These are phyloP conservation scores for Apamea monoglypha DNA, from an alignment of 2,888 invertebrate species.

Conservation along the genomic window DNA sequence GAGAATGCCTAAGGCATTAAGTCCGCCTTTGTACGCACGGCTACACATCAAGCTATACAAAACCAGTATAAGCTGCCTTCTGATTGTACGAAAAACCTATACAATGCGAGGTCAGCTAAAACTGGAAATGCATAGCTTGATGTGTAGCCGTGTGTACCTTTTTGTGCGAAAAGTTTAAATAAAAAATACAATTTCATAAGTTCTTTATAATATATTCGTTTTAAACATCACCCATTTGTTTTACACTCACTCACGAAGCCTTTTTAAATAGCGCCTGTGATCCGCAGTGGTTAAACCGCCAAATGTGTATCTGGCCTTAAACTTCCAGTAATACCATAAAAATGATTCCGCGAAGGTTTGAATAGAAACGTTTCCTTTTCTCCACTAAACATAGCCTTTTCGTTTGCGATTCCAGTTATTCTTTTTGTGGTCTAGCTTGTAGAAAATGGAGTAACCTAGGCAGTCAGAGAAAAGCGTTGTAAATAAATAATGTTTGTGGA, in stretches of 20 bases:
- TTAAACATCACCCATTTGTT: neutral
- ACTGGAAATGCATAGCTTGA: too few species aligned
- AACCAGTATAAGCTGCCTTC: too few species aligned
- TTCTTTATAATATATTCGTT: neutral
- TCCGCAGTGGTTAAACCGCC: neutral
- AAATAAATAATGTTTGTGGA: slow-evolving; percentile 31
- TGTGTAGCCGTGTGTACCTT: too few species aligned
- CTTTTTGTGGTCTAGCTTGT: slow-evolving; percentile 36
- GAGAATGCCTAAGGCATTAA: too few species aligned
- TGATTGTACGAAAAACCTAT: too few species aligned
- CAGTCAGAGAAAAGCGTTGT: slow-evolving; percentile 1
- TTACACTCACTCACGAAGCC: neutral
- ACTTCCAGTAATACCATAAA: slow-evolving; percentile 40
- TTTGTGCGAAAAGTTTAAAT: too few species aligned
- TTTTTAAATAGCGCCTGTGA: neutral
- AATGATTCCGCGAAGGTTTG: slow-evolving; percentile 44
- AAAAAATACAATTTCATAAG: neutral
- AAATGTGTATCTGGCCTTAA: neutral
- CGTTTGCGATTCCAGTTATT: slow-evolving; percentile 32
- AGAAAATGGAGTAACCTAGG: slow-evolving; percentile 26
- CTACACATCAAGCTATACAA: too few species aligned
- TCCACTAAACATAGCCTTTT: slow-evolving; percentile 27
- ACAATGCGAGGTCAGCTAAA: too few species aligned
- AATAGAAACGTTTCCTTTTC: slow-evolving; percentile 47
- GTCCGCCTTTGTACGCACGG: too few species aligned